Conservation (phyloP, 1,140 invertebrate species). For the Octopus bimaculoides region DNA sequence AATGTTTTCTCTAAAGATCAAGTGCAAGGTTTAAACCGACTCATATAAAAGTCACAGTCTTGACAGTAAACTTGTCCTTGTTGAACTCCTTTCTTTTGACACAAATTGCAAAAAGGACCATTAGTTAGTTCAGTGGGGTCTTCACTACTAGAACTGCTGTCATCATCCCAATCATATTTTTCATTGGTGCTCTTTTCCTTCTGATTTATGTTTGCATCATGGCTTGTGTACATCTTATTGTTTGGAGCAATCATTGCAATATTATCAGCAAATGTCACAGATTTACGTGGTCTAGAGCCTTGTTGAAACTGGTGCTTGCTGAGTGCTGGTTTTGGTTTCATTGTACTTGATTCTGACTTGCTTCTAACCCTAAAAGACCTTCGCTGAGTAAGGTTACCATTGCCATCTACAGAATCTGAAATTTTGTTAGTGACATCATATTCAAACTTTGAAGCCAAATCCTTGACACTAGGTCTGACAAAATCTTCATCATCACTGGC, state of each 20-base stretch:
- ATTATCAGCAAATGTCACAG: conserved; percentile 43
- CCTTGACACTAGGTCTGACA: conserved; percentile 30
- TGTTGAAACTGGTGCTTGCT: conserved; percentile 34
- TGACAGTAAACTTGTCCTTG: conserved; percentile 32
- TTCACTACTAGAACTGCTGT: not conserved
- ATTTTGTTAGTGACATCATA: not conserved
- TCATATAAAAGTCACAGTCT: conserved; percentile 43
- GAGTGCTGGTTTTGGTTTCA: conserved; percentile 37
- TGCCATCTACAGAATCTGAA: not conserved
- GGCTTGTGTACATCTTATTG: conserved; percentile 29
- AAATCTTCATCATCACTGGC: conserved; percentile 13
- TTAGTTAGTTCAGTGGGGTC: conserved; percentile 31
- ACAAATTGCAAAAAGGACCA: conserved; percentile 32
- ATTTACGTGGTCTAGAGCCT: conserved; percentile 31
- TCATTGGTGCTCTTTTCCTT: conserved; percentile 32
- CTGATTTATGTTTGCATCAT: conserved; percentile 9
- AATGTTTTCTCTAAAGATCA: not conserved
- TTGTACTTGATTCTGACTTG: conserved; percentile 41
- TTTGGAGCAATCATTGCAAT: conserved; percentile 28
- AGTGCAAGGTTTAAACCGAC: conserved; percentile 24
- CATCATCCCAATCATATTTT: conserved; percentile 32
- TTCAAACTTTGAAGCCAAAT: conserved; percentile 40
- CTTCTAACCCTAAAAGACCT: conserved; percentile 26
- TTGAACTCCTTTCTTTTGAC: conserved; percentile 35
- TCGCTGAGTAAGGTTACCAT: conserved; percentile 7